Base-by-base conservation (phyloP, 1,140 invertebrate genomes). In the Zaprionus tsacasi region DNA sequence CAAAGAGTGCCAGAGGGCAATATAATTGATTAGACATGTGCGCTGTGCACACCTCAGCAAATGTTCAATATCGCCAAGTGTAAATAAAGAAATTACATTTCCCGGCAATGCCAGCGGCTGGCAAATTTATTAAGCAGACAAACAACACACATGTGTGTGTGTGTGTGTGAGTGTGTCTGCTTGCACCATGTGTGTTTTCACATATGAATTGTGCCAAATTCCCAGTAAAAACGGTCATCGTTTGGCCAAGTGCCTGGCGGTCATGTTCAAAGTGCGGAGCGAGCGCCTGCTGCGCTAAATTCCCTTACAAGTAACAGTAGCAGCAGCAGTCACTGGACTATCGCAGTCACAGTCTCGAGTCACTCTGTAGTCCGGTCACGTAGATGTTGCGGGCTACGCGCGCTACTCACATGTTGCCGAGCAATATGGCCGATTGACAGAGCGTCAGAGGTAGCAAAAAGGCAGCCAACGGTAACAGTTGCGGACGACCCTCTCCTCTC, bases 351-450 rank as follows among this genome's bases (percentile, higher is more conserved):
- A n/a, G 21, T 45, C 65, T 52, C 70, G 7, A 50, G 45, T 50
- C 45, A 50, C 45, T 50, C 10, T 56, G 27, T 48, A 87, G 82
- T 74, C 81, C 59, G 70, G 85, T 89, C 85, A 88, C 85, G 85
- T 88, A 72, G n/a, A 15, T 43, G 13, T 3, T 35, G 33, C 6
- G 33, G 3, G 33, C 6, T 4, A 6, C 6, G 5, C 33, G 45
- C 64, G 43, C 50, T 48, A 66, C 13, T 80, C 69, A 82, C 79
- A 85, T 79, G 76, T 82, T 82, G 59, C 67, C 67, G 71, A 67
- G 65, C 81, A 86, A 81, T 81, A 87, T 82, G 83, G 74, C 71
- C 71, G 81, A 89, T 88, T 79, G 78, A 87, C 82, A 65, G 70
- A 40, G 38, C 11, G 13, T 4, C 38, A 65, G 33, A 45, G 7